Evolutionary conservation across 2,113 vertebrate genomes (phyloP), one percentile per base, ranked within the genome.

Genomic region (Dinomys branickii): DNA sequence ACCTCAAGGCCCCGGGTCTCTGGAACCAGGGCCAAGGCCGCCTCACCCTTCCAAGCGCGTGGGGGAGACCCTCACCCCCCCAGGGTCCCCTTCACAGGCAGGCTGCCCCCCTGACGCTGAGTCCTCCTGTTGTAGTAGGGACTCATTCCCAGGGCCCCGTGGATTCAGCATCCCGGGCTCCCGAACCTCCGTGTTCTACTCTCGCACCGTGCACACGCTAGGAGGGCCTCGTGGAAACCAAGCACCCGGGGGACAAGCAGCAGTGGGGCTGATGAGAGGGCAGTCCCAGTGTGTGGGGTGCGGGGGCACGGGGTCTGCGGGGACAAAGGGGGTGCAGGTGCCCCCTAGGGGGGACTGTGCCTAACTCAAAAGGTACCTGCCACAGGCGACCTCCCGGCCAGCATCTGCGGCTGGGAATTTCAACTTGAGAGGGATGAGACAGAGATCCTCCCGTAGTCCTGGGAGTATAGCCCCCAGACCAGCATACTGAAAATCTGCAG

Each of bases 201-300:
- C 63, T 16, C 30, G 12, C 30, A 16, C 28, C 63, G 1, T 16
- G 30, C 30, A 16, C 63, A 35, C 63, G 7, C 58, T 59, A 22
- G 20, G 20, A 59, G 58, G 58, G 4, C 24, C 58, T 59, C 58
- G 7, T 4, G 20, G 58, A 59, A 5, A 59, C 63, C 63, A 17
- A 6, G 30, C 22, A 7, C 38, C 22, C 3, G 38, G 13, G 22
- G 26, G 38, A 26, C 10, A 2, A 20, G 71, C 10, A n/a, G 22
- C 67, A 0, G 2, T 8, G 35, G 35, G 35, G 35, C 26, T 3
- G n/a, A 3, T 5, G 14, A n/a, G 22, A 2, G 22, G 20, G 10
- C 20, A 10, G 7, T 2, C 20, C 38, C 38, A 4, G 3, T 44
- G 71, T 10, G 22, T 3, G 7, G 22, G 38, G 2, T 73, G 69